phyloP scores from a whole-genome alignment of 2,113 vertebrate species.

The Corythornis vintsioides region DNA sequence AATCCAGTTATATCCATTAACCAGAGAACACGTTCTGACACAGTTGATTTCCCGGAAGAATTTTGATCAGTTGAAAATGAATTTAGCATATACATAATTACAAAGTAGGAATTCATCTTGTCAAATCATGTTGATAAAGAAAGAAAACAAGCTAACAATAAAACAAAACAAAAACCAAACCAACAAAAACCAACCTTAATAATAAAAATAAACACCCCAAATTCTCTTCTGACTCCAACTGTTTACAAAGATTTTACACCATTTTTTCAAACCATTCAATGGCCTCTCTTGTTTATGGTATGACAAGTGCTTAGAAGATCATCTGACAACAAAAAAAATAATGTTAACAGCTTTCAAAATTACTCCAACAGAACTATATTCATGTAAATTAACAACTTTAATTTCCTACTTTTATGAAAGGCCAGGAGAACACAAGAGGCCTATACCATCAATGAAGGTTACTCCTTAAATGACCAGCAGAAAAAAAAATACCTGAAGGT shows the following conservation, averaged over 20 bases:
- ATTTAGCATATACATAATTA: neutral
- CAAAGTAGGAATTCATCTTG: constrained; percentile 7
- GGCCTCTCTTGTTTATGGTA: neutral
- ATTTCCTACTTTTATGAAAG: neutral
- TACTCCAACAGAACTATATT: neutral
- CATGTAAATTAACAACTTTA: neutral
- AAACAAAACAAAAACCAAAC: neutral
- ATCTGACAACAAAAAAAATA: neutral
- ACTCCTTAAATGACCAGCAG: neutral
- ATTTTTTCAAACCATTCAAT: neutral
- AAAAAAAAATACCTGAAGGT: neutral
- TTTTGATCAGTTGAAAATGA: constrained; percentile 48
- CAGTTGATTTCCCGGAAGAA: constrained; percentile 24
- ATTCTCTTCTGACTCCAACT: neutral
- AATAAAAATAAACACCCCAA: neutral
- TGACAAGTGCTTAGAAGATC: neutral
- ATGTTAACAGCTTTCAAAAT: neutral
- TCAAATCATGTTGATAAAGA: neutral
- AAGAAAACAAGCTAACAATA: neutral
- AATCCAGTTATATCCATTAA: constrained; percentile 22
- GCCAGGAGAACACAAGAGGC: neutral
- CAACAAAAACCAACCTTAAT: neutral
- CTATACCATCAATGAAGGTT: neutral
- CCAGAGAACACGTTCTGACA: constrained; percentile 44
- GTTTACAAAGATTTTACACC: neutral